These are phyloP conservation scores for Alectura lathami DNA, from an alignment of 2,113 vertebrate genomes.

Conservation along the genomic window DNA sequence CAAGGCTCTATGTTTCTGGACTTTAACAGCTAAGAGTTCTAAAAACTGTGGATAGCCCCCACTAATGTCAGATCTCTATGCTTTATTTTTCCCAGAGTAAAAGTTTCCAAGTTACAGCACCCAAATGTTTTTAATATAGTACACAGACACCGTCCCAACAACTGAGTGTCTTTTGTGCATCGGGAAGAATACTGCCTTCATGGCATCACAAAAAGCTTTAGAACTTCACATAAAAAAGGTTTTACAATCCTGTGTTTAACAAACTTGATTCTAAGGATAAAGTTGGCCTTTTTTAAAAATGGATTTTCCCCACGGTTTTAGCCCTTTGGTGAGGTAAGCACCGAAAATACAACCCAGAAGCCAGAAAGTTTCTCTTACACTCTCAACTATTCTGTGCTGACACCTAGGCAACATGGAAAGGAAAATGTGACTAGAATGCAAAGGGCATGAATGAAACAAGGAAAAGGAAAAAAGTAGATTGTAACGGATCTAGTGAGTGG, in stretches of 20 bases:
- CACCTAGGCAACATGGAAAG: slow-evolving; percentile 52
- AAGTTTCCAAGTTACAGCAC: not conserved
- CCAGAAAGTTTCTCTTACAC: slow-evolving; percentile 28
- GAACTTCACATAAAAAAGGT: not conserved
- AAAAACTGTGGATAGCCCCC: not conserved
- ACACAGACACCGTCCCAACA: not conserved
- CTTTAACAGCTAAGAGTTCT: not conserved
- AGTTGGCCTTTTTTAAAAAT: not conserved
- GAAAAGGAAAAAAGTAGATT: slow-evolving; percentile 35
- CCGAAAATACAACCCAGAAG: slow-evolving; percentile 6
- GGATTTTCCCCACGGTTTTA: not conserved
- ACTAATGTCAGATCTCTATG: not conserved
- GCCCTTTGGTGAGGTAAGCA: slow-evolving; percentile 29
- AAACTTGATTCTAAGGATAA: not conserved
- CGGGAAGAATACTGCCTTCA: not conserved
- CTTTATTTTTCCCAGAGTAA: not conserved
- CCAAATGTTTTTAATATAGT: not conserved
- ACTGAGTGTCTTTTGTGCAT: not conserved
- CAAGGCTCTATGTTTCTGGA: not conserved
- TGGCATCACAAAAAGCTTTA: not conserved
- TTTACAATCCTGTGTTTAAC: not conserved
- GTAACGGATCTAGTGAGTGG: not conserved
- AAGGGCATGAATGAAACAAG: slow-evolving; percentile 27
- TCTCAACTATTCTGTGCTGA: slow-evolving; percentile 20
- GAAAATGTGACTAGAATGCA: slow-evolving; percentile 60